Evolutionary conservation across 2,888 invertebrate species (phyloP).

Genomic region (Drosophila planitibia): DNA sequence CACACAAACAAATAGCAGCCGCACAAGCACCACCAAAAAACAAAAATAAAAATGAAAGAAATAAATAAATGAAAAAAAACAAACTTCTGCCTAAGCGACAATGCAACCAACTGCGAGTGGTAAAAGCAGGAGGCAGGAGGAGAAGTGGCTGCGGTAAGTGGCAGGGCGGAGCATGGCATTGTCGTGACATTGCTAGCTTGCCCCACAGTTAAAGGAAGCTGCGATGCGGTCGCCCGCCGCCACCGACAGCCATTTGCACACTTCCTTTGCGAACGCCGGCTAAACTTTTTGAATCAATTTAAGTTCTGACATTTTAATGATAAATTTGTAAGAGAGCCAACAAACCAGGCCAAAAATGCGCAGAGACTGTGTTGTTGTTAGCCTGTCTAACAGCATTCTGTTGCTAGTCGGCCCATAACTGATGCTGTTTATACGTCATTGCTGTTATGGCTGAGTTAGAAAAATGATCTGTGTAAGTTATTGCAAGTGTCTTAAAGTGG

Average conservation of each 20-base stretch:
- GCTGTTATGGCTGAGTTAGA: conserved; percentile 33
- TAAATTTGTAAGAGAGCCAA: conserved; percentile 74
- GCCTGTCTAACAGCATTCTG: conserved; percentile 35
- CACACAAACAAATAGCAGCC: conserved; percentile 46
- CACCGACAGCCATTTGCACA: conserved; percentile 1
- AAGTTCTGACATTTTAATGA: conserved; percentile 81
- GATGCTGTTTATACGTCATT: conserved; percentile 10
- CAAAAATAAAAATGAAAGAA: conserved; percentile 20
- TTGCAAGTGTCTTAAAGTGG: conserved; percentile 48
- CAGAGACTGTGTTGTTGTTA: conserved; percentile 23
- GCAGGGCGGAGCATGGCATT: conserved; percentile 36
- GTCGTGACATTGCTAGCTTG: conserved; percentile 38
- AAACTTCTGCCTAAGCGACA: conserved; percentile 61
- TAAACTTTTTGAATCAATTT: conserved; percentile 80
- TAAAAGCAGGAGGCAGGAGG: conserved; percentile 4
- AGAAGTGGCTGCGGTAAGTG: conserved; percentile 9
- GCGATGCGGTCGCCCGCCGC: conserved; percentile 6
- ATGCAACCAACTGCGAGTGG: conserved; percentile 40
- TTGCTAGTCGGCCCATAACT: conserved; percentile 22
- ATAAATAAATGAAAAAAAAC: not conserved
- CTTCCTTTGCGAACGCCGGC: conserved; percentile 16
- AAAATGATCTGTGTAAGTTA: conserved; percentile 69
- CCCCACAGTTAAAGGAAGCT: conserved; percentile 22
- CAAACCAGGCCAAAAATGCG: conserved; percentile 63
- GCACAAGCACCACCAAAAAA: conserved; percentile 9